phyloP scores from a whole-genome alignment of 2,113 vertebrate species.

The Megaleporinus macrocephalus region DNA sequence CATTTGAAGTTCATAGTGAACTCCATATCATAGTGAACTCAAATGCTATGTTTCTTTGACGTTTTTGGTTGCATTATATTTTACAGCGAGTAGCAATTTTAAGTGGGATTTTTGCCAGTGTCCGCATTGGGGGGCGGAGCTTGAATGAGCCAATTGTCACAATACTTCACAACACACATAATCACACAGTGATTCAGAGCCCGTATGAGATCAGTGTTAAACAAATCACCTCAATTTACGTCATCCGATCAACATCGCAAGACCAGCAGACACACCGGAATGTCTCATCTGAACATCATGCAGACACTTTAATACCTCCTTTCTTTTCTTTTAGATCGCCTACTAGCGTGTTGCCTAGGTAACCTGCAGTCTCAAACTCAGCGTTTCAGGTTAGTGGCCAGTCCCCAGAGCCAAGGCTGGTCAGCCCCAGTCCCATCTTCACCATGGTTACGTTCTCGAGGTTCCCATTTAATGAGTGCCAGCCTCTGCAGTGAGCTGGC shows the following conservation, averaged over 20 bases:
- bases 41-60: no score
- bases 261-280: neutral
- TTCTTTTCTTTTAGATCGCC: slow-evolving; percentile 21
- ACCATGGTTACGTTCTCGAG: slow-evolving; percentile 56
- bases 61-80: no score
- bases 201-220: neutral
- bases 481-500: slow-evolving; percentile 35
- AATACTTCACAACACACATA: neutral
- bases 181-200: neutral
- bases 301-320: slow-evolving; percentile 27
- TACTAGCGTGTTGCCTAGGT: slow-evolving; percentile 47
- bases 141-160: neutral
- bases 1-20: no score
- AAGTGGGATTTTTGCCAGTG: no score
- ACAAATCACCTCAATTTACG: neutral
- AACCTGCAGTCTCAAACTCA: slow-evolving; percentile 47
- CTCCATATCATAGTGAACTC: no score
- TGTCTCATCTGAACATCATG: neutral
- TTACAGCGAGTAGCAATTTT: no score
- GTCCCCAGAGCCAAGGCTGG: slow-evolving; percentile 57
- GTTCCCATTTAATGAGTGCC: slow-evolving; percentile 57
- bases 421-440: slow-evolving; percentile 51
- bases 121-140: neutral
- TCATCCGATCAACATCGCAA: neutral
- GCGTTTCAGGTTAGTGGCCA: slow-evolving; percentile 40